Evolutionary conservation across 2,113 vertebrate genomes (phyloP), one percentile per base, ranked within the genome.

Genomic region (Rana temporaria): DNA sequence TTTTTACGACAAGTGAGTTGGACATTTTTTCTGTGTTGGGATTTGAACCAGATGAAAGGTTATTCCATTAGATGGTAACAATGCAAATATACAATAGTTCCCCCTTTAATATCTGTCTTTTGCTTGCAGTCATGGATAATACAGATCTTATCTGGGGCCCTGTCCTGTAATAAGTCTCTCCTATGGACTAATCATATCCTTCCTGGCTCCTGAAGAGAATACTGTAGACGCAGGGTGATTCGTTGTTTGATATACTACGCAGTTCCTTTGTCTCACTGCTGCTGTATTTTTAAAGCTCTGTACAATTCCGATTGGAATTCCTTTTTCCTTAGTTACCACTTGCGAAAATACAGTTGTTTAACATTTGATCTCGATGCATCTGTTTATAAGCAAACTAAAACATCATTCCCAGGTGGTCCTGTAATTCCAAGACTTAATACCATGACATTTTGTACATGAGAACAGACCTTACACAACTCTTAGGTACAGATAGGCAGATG

Each of bases 151-250:
- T 82, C 80, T 57, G 3, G n/a, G 24, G 17, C 57, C 34, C 66
- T 81, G 68, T 52, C 22, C 57, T 60, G 66, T 53, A 24, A 67
- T 65, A 48, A 55, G 38, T 55, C 48, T 34, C 42, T 64, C 70
- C 80, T 63, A 53, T 75, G 70, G 71, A 82, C 52, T 57, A 67
- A 71, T 55, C 71, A 82, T 82, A 82, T 82, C 80, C 80, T 82
- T 82, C 80, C 80, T 82, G 70, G 63, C 71, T 82, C 80, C 80
- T 75, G 30, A 38, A 22, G 71, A 82, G 52, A 59, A 32, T n/a
- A 34, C 59, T 24, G 57, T 7, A 82, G 80, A 75, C 80, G 67
- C 74, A 75, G 80, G 63, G 67, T 65, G 71, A 67, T n/a, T 26
- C 70, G 52, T 7, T 32, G 42, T 74, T 75, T 75, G 59, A 82